phyloP scores from a whole-genome alignment of 1,140 invertebrate species.

The Tetramorium parvispinum region DNA sequence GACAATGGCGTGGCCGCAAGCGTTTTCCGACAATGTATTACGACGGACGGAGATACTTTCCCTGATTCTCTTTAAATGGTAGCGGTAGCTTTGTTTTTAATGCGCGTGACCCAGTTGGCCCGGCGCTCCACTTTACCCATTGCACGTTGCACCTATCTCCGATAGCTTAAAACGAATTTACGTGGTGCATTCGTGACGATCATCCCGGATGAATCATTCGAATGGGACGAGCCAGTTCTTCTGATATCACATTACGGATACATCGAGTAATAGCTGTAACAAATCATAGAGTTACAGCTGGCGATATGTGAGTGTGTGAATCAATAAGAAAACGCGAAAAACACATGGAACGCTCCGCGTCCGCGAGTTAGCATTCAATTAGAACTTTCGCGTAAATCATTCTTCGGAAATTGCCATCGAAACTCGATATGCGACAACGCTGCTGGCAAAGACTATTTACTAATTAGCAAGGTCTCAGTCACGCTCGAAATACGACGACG shows the following conservation, averaged over 20 bases:
- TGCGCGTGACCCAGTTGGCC: constrained; percentile 75
- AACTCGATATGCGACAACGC: background rate
- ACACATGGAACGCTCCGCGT: background rate
- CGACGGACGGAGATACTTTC: constrained; percentile 68
- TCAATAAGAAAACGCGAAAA: constrained; percentile 19
- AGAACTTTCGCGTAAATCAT: constrained; percentile 35
- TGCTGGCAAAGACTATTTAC: background rate
- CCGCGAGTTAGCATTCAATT: constrained; percentile 10
- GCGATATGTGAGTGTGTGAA: background rate
- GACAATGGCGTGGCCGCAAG: constrained; percentile 71
- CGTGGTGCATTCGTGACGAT: constrained; percentile 23
- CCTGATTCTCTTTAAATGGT: constrained; percentile 74
- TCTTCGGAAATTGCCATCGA: constrained; percentile 4
- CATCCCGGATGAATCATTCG: constrained; percentile 35
- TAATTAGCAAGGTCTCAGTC: constrained; percentile 45
- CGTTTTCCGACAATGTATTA: constrained; percentile 75
- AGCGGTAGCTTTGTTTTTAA: constrained; percentile 75
- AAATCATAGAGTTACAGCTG: background rate
- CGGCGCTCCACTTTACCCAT: constrained; percentile 63
- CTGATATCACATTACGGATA: background rate
- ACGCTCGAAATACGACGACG: background rate
- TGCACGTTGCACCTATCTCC: constrained; percentile 58
- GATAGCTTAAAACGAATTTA: constrained; percentile 64
- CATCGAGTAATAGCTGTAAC: background rate
- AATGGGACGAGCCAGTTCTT: background rate